Conservation (phyloP, 2,888 invertebrate genomes). For the Pogonocherus hispidulus region DNA sequence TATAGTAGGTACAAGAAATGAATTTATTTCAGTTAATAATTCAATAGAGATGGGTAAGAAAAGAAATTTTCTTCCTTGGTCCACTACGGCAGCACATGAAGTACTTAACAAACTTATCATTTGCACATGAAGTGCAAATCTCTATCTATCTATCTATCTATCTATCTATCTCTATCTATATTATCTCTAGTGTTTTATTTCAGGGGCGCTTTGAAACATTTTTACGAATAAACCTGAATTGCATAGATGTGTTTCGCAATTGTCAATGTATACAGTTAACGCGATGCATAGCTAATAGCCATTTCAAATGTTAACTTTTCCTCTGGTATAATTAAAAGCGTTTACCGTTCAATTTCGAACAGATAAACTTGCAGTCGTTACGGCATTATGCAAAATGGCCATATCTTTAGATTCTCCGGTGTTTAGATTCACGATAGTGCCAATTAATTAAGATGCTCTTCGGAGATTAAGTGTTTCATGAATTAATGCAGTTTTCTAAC, state of each 20-base stretch:
- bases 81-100: too few relatives aligned
- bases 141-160: too few relatives aligned
- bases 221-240: too few relatives aligned
- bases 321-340: slow-evolving; percentile 35
- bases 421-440: slow-evolving; percentile 13
- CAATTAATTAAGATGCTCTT: slow-evolving; percentile 22
- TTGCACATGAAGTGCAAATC: too few relatives aligned
- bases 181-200: too few relatives aligned
- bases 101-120: too few relatives aligned
- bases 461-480: background rate
- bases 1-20: too few relatives aligned
- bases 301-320: slow-evolving; percentile 33
- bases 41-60: too few relatives aligned
- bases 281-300: slow-evolving; percentile 29
- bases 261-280: slow-evolving; percentile 22
- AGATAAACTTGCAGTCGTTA: slow-evolving; percentile 21
- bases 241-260: slow-evolving; percentile 8
- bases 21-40: too few relatives aligned
- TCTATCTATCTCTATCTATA: too few relatives aligned
- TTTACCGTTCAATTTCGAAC: slow-evolving; percentile 35
- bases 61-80: too few relatives aligned
- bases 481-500: background rate
- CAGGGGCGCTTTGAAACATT: too few relatives aligned
- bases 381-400: slow-evolving; percentile 26
- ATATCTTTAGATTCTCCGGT: slow-evolving; percentile 10